These are phyloP conservation scores for Caenorhabditis plicata DNA, from an alignment of 2,888 invertebrate genomes.

Conservation along the genomic window DNA sequence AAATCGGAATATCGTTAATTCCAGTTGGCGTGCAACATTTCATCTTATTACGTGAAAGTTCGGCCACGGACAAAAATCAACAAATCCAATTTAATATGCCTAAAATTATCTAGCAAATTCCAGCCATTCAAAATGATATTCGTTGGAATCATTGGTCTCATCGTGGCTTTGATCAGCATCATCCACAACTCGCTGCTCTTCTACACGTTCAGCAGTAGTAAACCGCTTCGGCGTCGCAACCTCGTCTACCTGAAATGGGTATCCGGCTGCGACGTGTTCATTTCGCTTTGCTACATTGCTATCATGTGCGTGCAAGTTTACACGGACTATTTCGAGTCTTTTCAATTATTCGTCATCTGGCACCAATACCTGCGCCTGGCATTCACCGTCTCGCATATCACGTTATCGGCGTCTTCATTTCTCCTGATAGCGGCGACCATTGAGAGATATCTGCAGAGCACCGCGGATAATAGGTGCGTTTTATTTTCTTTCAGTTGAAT, in stretches of 20 bases:
- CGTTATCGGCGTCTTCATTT: slow-evolving; percentile 54
- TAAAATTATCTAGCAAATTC: no score
- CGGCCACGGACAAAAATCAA: no score
- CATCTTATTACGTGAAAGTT: no score
- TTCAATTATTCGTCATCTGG: slow-evolving; percentile 51
- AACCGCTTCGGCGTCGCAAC: slow-evolving; percentile 44
- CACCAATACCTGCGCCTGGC: slow-evolving; percentile 53
- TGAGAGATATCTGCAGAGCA: slow-evolving; percentile 61
- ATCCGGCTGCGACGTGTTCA: slow-evolving; percentile 57
- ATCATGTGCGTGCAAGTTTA: slow-evolving; percentile 58
- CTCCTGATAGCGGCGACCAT: slow-evolving; percentile 60
- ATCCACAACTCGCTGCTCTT: slow-evolving; percentile 56
- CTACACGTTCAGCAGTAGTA: slow-evolving; percentile 54
- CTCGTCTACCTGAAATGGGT: slow-evolving; percentile 58
- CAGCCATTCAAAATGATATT: slow-evolving; percentile 60
- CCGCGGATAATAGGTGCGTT: slow-evolving; percentile 32
- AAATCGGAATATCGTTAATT: no score
- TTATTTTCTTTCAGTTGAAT: neutral
- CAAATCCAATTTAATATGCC: no score
- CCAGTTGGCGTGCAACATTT: no score
- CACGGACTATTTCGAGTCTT: slow-evolving; percentile 54
- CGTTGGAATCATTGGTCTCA: slow-evolving; percentile 54
- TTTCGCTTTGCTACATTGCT: slow-evolving; percentile 56
- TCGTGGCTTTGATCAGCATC: slow-evolving; percentile 53
- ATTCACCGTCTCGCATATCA: slow-evolving; percentile 60